A percentile compares a stretch with the other conserved stretches of the same genome.
These are phyloP conservation scores for Sycophila texana DNA, from an alignment of 2,888 invertebrate genomes.

Conservation along the genomic window DNA sequence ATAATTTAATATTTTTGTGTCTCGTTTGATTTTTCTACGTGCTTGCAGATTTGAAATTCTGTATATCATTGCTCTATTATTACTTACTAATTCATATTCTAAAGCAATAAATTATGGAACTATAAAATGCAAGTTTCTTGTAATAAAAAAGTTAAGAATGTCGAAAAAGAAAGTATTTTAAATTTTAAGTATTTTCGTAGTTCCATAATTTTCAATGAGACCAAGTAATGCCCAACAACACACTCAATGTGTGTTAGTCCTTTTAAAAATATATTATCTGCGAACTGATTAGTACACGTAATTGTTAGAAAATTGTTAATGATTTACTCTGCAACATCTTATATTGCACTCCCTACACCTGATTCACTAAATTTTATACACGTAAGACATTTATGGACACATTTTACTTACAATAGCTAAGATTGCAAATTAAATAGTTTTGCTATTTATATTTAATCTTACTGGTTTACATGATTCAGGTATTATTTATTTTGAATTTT, in stretches of 20 bases:
- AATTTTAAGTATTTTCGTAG: slow-evolving; percentile 30
- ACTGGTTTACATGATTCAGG: neutral
- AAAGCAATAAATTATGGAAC: slow-evolving; percentile 59
- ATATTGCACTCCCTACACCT: no score
- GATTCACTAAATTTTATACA: no score
- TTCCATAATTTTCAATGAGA: slow-evolving; percentile 67
- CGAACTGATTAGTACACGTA: no score
- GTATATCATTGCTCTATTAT: slow-evolving; percentile 58
- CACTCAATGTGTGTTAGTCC: neutral
- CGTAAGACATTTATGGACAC: no score
- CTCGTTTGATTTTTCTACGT: slow-evolving; percentile 70
- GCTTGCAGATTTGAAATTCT: slow-evolving; percentile 72
- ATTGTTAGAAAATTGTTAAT: no score
- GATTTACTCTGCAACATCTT: no score
- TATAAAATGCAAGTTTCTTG: slow-evolving; percentile 32
- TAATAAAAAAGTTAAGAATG: slow-evolving; percentile 4
- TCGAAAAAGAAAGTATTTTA: neutral
- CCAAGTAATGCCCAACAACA: slow-evolving; percentile 73
- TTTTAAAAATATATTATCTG: no score
- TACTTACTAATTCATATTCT: slow-evolving; percentile 11
- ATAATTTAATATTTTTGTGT: slow-evolving; percentile 56
- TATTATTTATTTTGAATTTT: neutral
- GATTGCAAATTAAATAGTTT: no score
- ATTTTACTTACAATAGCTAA: no score
- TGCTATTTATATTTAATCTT: no score